Base-by-base conservation (phyloP, 2,113 vertebrate genomes). In the Megaptera novaeangliae region DNA sequence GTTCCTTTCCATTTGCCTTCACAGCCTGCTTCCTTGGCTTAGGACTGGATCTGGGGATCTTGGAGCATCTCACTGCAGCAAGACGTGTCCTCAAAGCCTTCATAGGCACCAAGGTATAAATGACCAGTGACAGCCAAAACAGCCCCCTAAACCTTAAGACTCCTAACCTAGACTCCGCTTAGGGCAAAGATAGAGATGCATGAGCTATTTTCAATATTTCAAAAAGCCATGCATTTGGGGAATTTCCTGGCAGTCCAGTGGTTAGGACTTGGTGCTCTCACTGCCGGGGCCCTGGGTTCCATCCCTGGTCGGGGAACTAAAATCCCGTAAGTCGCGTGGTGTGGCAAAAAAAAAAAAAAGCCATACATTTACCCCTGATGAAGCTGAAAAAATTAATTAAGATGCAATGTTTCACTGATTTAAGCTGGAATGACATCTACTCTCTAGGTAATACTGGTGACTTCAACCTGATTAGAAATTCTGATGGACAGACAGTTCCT, bases 1-100 rank as follows among this genome's bases (percentile, higher is more conserved):
- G 27, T 25, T 2, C n/a, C 21, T 2, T 1, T 2, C n/a, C 52
- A 10, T 20, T 20, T 8, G 5, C 41, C 39, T 21, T 55, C 20
- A 14, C 8, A 9, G 39, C 20, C 66, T 89, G 64, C 87, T n/a
- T 72, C 31, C 52, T 74, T 5, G 8, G 44, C 34, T 86, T 11
- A 3, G 17, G 17, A 20, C 59, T 18, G 15, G 34, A 59, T 64
- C 44, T 66, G 41, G 41, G 44, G 39, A 39, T 75, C 36, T 13
- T 23, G 17, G 23, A 6, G 11, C 18, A 72, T 31, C 87, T 71
- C 41, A 0, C 3, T 5, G 6, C 11, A 44, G 69, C 39, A 39
- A 59, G 69, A 78, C 13, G 13, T 41, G 8, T 25, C 72, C 31
- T 69, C 31, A 59, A 27, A 81, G 18, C 36, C 75, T 88, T 85